Conservation (phyloP, 2,888 invertebrate species). For the Agrilus mali region DNA sequence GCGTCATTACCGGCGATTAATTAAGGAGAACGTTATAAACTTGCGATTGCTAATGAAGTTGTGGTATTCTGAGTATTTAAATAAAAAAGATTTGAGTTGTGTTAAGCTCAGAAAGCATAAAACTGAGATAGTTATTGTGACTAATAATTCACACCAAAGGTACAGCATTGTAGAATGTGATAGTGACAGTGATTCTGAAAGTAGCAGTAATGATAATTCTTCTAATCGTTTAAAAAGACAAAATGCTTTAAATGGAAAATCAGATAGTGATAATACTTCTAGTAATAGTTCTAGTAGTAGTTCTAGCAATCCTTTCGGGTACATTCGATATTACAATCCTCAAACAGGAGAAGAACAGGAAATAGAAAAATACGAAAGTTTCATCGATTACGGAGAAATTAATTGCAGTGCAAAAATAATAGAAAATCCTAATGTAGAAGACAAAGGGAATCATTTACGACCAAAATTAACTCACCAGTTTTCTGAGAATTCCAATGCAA, state of each 20-base stretch:
- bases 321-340: slow-evolving; percentile 50
- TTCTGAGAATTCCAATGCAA: slow-evolving; percentile 47
- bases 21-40: slow-evolving; percentile 58
- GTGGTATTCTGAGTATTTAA: slow-evolving; percentile 50
- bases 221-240: slow-evolving; percentile 42
- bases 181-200: slow-evolving; percentile 35
- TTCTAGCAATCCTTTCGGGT: slow-evolving; percentile 51
- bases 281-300: slow-evolving; percentile 42
- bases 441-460: no score
- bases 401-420: slow-evolving; percentile 10
- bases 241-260: slow-evolving; percentile 37
- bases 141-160: slow-evolving; percentile 23
- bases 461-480: slow-evolving; percentile 26
- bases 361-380: slow-evolving; percentile 36
- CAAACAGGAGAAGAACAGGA: slow-evolving; percentile 32
- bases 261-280: slow-evolving; percentile 36
- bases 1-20: slow-evolving; percentile 61
- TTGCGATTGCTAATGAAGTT: slow-evolving; percentile 61
- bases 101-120: slow-evolving; percentile 42
- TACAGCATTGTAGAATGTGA: slow-evolving; percentile 28
- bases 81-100: slow-evolving; percentile 38
- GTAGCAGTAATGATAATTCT: slow-evolving; percentile 31
- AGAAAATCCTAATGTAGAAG: slow-evolving; percentile 2
- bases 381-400: slow-evolving; percentile 36
- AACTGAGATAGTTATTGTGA: slow-evolving; percentile 33